Conservation (phyloP, 1,140 invertebrate genomes). For the Tetramorium parvispinum region DNA sequence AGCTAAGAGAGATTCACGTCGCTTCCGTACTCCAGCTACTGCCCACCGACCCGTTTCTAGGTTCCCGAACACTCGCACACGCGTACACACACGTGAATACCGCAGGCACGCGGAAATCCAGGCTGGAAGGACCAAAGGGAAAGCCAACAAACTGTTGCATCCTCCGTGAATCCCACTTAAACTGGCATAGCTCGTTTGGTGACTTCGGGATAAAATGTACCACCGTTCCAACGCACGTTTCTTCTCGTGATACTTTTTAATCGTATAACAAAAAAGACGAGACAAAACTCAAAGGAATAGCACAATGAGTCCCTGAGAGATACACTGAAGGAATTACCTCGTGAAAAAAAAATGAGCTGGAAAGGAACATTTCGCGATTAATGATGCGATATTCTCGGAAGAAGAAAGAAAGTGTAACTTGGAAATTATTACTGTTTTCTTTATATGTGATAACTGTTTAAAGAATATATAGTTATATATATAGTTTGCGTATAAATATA, state of each 20-base stretch:
- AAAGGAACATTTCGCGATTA: not conserved
- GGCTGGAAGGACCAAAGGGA: conserved; percentile 43
- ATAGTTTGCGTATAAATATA: not conserved
- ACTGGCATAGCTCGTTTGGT: not conserved
- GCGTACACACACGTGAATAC: conserved; percentile 14
- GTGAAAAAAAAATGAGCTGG: not conserved
- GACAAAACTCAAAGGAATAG: not conserved
- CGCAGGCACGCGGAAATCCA: not conserved
- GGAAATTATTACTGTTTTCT: not conserved
- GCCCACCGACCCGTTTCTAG: not conserved
- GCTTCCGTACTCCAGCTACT: not conserved
- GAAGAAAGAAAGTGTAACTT: not conserved
- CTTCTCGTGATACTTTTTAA: not conserved
- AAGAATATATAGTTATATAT: not conserved
- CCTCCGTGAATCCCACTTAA: conserved; percentile 34
- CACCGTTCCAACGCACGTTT: not conserved
- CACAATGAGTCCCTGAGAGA: not conserved
- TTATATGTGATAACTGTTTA: not conserved
- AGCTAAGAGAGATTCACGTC: conserved; percentile 8
- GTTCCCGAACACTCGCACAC: not conserved
- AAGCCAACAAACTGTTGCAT: conserved; percentile 69
- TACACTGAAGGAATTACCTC: not conserved
- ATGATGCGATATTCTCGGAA: not conserved
- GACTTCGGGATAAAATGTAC: not conserved
- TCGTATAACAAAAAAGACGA: not conserved